phyloP scores from a whole-genome alignment of 2,113 vertebrate genomes.

The Mohoua ochrocephala region DNA sequence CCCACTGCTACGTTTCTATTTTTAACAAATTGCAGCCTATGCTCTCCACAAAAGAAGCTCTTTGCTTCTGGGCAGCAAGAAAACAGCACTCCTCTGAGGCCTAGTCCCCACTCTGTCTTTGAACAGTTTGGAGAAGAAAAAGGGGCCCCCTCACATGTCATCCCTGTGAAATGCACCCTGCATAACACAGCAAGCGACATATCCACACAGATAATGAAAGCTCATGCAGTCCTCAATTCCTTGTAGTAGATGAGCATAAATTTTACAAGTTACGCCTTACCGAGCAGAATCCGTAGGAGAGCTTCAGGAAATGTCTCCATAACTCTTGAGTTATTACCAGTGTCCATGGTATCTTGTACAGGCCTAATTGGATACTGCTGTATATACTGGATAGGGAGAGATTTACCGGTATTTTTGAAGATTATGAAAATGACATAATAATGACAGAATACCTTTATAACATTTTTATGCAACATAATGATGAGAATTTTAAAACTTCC shows the following conservation, averaged over 20 bases:
- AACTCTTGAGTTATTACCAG: not conserved
- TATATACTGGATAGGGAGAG: not conserved
- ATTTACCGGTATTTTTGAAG: not conserved
- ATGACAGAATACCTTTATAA: not conserved
- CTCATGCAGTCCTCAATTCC: not conserved
- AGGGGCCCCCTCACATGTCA: accelerated
- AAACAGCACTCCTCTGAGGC: not conserved
- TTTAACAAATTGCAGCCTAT: not conserved
- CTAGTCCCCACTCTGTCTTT: not conserved
- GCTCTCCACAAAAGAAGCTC: not conserved
- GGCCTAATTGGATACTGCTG: not conserved
- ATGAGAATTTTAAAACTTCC: not conserved
- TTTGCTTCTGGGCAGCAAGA: not conserved
- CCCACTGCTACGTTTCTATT: not conserved
- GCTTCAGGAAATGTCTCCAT: not conserved
- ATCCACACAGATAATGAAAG: not conserved
- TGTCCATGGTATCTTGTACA: not conserved
- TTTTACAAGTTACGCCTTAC: not conserved
- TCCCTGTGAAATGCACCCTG: not conserved
- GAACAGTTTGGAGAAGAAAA: not conserved
- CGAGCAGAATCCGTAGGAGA: not conserved
- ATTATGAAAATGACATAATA: not conserved
- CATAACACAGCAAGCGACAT: not conserved
- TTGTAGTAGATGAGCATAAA: not conserved
- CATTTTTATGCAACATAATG: not conserved